These are phyloP conservation scores for Pelmatolapia mariae DNA, from an alignment of 2,113 vertebrate species.

Conservation along the genomic window DNA sequence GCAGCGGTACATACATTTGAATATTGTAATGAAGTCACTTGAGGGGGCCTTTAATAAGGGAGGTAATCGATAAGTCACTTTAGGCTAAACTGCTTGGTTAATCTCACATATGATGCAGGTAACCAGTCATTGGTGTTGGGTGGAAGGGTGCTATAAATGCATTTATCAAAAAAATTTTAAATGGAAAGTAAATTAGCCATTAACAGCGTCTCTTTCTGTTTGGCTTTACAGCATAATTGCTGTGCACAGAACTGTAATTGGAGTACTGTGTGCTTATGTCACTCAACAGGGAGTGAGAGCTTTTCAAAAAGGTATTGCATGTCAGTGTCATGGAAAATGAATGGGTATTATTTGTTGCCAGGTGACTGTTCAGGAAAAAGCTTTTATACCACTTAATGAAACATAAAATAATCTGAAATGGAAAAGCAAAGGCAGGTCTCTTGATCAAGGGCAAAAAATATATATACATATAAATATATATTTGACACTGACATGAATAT, in stretches of 20 bases:
- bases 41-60: constrained; percentile 21
- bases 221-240: not conserved
- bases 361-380: not conserved
- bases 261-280: not conserved
- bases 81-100: constrained; percentile 23
- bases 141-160: not conserved
- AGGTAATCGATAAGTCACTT: constrained; percentile 48
- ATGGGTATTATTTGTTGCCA: not conserved
- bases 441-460: not conserved
- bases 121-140: not conserved
- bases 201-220: not conserved
- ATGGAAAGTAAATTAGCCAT: not conserved
- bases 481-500: not conserved
- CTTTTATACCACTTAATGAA: not conserved
- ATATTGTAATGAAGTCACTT: constrained; percentile 35
- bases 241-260: not conserved
- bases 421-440: not conserved
- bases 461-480: not conserved
- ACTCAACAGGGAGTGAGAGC: not conserved
- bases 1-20: not conserved
- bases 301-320: not conserved
- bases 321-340: not conserved
- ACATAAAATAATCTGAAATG: not conserved
- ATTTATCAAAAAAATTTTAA: constrained; percentile 14
- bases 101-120: constrained; percentile 3